phyloP scores from a whole-genome alignment of 2,797 vertebrate genomes.

The Aplochiton taeniatus region DNA sequence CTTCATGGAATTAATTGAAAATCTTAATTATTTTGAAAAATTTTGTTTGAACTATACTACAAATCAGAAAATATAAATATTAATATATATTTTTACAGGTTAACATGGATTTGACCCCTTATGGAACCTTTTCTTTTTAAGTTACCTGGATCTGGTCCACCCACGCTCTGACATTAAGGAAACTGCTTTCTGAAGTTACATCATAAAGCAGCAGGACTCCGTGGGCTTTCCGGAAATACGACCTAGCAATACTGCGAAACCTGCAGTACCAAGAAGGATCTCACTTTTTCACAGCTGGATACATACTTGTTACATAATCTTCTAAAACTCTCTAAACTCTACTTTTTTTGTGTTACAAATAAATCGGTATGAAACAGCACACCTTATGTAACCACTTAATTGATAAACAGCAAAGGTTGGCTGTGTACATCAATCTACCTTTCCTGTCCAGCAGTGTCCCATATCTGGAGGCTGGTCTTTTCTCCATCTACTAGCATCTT shows the following conservation, averaged over 20 bases:
- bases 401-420: background rate
- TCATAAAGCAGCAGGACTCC: conserved; percentile 76
- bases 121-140: background rate
- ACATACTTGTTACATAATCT: background rate
- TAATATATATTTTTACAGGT: no score
- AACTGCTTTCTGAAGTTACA: conserved; percentile 77
- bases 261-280: conserved; percentile 38
- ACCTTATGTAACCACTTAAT: conserved; percentile 3
- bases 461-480: conserved; percentile 76
- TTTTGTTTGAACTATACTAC: no score
- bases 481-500: conserved; percentile 80
- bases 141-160: conserved; percentile 80
- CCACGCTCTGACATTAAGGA: conserved; percentile 75
- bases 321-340: no score
- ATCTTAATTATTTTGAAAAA: no score
- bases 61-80: no score
- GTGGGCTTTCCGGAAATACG: conserved; percentile 80
- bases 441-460: conserved; percentile 82
- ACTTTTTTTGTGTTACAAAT: no score
- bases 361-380: background rate
- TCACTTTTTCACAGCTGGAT: background rate
- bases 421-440: conserved; percentile 49
- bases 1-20: no score
- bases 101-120: background rate
- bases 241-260: conserved; percentile 76